phyloP scores from a whole-genome alignment of 2,888 invertebrate species.

The Helicoverpa assulta region DNA sequence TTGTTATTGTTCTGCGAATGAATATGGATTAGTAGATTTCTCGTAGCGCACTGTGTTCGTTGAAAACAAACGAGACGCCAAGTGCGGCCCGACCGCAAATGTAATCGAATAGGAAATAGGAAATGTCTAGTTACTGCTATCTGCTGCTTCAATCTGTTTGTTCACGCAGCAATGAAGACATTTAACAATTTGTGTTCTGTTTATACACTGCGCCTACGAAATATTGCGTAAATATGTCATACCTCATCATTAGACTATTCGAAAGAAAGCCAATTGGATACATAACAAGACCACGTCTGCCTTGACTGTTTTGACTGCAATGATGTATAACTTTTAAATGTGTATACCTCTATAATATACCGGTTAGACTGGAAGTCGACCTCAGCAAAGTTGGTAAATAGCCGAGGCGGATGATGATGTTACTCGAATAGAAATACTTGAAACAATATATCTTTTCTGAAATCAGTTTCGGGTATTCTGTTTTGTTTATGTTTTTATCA shows the following conservation, averaged over 20 bases:
- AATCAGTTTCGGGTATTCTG: neutral
- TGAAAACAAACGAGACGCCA: slow-evolving; percentile 53
- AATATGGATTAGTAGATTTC: slow-evolving; percentile 46
- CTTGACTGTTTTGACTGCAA: too few relatives aligned
- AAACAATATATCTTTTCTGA: too few relatives aligned
- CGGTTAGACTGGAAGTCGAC: too few relatives aligned
- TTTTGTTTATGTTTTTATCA: neutral
- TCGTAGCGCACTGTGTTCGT: slow-evolving; percentile 22
- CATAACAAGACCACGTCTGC: too few relatives aligned
- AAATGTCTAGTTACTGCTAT: slow-evolving; percentile 73
- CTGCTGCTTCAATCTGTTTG: slow-evolving; percentile 60
- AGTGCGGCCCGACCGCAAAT: slow-evolving; percentile 66
- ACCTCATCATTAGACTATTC: too few relatives aligned
- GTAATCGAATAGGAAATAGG: slow-evolving; percentile 74
- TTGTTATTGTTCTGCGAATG: slow-evolving; percentile 42
- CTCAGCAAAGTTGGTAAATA: too few relatives aligned
- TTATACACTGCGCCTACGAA: neutral
- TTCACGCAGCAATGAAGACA: slow-evolving; percentile 42
- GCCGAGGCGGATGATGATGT: too few relatives aligned
- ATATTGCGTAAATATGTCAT: too few relatives aligned
- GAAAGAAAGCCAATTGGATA: too few relatives aligned
- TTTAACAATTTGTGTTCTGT: slow-evolving; percentile 19
- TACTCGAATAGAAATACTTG: too few relatives aligned
- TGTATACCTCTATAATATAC: too few relatives aligned
- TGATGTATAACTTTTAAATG: too few relatives aligned